Percentiles rank a stretch among this genome's conserved stretches.
phyloP scores from a whole-genome alignment of 2,113 vertebrate species.

The Mastomys coucha region DNA sequence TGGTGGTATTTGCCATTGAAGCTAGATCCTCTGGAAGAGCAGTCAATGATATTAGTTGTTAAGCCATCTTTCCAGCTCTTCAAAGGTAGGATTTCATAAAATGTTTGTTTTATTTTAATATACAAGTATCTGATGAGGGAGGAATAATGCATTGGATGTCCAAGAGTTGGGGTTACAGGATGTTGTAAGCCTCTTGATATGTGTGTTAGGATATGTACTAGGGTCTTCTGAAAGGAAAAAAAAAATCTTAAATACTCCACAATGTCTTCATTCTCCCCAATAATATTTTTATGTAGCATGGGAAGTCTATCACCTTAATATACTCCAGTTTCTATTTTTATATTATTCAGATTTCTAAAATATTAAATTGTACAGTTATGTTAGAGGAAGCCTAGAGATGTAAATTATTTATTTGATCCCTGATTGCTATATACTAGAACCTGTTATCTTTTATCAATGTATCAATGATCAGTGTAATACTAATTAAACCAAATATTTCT shows the following conservation, averaged over 20 bases:
- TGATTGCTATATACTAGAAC: not conserved
- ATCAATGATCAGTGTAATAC: not conserved
- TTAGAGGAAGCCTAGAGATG: not conserved
- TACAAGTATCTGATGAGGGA: not conserved
- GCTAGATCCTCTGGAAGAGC: not conserved
- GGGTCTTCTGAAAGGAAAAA: not conserved
- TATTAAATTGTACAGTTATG: not conserved
- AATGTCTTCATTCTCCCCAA: not conserved
- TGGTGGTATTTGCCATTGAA: not conserved
- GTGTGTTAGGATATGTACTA: not conserved
- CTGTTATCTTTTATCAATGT: not conserved
- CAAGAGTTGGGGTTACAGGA: not conserved
- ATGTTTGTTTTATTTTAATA: not conserved
- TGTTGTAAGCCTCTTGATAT: not conserved
- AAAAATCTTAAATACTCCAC: not conserved
- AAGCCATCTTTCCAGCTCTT: not conserved
- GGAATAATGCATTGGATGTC: not conserved
- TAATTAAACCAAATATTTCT: not conserved
- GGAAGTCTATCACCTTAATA: not conserved
- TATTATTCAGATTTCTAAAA: not conserved
- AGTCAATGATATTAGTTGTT: not conserved
- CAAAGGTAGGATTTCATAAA: not conserved
- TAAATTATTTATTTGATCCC: not conserved
- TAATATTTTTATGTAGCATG: not conserved
- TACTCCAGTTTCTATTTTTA: not conserved